Conservation (phyloP, 2,113 vertebrate genomes). For the Zosterops pallidus region DNA sequence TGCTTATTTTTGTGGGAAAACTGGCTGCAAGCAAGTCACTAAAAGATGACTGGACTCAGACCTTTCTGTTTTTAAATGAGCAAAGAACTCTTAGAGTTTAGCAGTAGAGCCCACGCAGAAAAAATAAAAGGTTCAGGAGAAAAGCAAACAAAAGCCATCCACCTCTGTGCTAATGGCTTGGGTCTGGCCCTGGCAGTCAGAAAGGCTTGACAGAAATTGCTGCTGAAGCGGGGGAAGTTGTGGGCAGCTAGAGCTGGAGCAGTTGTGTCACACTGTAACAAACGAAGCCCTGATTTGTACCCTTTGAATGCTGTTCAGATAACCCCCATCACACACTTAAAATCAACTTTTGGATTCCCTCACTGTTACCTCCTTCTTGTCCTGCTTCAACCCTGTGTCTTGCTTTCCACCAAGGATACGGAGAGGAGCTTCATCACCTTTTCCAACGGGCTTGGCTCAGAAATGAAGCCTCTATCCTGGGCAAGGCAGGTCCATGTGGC, state of each 20-base stretch:
- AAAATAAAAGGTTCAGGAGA: not conserved
- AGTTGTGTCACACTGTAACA: not conserved
- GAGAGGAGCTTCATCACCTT: not conserved
- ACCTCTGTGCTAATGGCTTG: not conserved
- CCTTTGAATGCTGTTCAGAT: not conserved
- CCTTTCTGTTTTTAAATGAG: slow-evolving; percentile 40
- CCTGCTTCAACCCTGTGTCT: not conserved
- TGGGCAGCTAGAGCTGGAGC: not conserved
- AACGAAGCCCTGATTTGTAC: not conserved
- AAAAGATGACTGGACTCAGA: slow-evolving; percentile 20
- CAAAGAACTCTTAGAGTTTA: not conserved
- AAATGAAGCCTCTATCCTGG: rapidly evolving
- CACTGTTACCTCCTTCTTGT: not conserved
- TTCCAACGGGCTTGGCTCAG: not conserved
- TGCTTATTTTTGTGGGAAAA: slow-evolving; percentile 64
- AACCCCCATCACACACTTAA: not conserved
- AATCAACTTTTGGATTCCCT: not conserved
- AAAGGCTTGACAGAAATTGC: not conserved
- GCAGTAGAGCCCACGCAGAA: not conserved
- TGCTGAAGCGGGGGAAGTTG: not conserved
- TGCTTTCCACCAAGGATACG: not conserved
- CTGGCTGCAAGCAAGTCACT: slow-evolving; percentile 23
- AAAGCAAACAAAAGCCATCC: slow-evolving; percentile 19
- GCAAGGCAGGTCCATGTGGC: rapidly evolving
- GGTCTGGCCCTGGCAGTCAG: not conserved